phyloP scores from a whole-genome alignment of 2,888 invertebrate species.

The Frankliniella fusca region DNA sequence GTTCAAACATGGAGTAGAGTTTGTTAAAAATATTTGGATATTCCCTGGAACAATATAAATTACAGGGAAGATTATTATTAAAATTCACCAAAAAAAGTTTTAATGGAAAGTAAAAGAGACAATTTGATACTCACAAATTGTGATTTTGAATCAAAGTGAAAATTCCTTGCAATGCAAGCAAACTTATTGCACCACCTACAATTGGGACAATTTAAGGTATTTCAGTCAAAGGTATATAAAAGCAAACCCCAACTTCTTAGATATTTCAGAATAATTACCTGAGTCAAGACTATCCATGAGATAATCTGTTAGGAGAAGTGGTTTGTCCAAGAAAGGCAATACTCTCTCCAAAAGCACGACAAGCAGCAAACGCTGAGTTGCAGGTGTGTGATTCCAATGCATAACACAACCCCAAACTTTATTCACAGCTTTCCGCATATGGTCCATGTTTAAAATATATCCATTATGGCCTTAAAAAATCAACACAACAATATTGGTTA shows the following conservation, averaged over 20 bases:
- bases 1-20: slow-evolving; percentile 90
- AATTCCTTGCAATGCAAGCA: slow-evolving; percentile 87
- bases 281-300: slow-evolving; percentile 83
- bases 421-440: slow-evolving; percentile 58
- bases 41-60: slow-evolving; percentile 60
- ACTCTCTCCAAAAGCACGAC: slow-evolving; percentile 77
- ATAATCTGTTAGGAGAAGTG: slow-evolving; percentile 83
- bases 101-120: slow-evolving; percentile 22
- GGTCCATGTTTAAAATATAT: slow-evolving; percentile 58
- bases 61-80: no score
- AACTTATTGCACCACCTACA: slow-evolving; percentile 77
- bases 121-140: slow-evolving; percentile 63
- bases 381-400: slow-evolving; percentile 60
- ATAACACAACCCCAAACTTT: slow-evolving; percentile 73
- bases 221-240: no score
- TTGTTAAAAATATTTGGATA: slow-evolving; percentile 94
- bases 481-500: neutral
- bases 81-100: neutral
- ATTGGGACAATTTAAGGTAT: no score
- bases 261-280: slow-evolving; percentile 49
- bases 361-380: slow-evolving; percentile 70
- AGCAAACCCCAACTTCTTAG: no score
- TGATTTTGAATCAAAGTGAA: slow-evolving; percentile 83
- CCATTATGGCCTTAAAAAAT: slow-evolving; percentile 41
- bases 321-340: slow-evolving; percentile 73